Evolutionary conservation across 2,797 vertebrate genomes (phyloP), one percentile per base, ranked within the genome.

Genomic region (Enteromius fasciolatus): DNA sequence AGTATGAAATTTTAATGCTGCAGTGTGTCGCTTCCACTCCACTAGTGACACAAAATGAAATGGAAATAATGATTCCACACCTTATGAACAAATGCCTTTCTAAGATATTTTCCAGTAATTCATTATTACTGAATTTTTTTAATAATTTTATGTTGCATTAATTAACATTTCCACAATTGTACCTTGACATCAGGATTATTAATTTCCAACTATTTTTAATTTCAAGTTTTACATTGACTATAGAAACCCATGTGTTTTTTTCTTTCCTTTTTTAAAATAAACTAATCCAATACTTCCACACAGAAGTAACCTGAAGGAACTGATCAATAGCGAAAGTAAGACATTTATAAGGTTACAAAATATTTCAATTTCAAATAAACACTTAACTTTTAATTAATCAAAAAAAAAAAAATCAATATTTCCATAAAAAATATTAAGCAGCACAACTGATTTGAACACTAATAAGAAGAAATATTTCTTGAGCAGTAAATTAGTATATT

Each of bases 1-100:
- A 48, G 73, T 75, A 59, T 75, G 33, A 75, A 11, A 39, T 59
- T 75, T 59, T 75, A 75, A 57, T 59, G 52, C 50, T 15, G n/a
- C n/a, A 41, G 33, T 23, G 7, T 57, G n/a, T 44, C 6, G 6
- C 23, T 46, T 59, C 52, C 33, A 59, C 73, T 10, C 14, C 20
- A 75, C 50, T 25, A 25, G 12, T 25, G 20, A 17, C 73, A 75
- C 20, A 12, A 39, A 75, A 75, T 10, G 31, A 39, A 57, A 39
- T 23, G 31, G 31, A 75, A 75, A 57, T 57, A 57, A 75, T 39
- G 3, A 75, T 50, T 72, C 17, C 23, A 48, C 15, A 48, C 31
- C 31, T 74, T 74, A 11, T 54, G 48, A 39, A 20, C 20, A 52
- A 59, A 52, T 8, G 6, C 14, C 39, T 41, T 75, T 25, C 33